A percentile compares a stretch with the other conserved stretches of the same genome.
phyloP scores from a whole-genome alignment of 2,113 vertebrate genomes.

The Stercorarius parasiticus region DNA sequence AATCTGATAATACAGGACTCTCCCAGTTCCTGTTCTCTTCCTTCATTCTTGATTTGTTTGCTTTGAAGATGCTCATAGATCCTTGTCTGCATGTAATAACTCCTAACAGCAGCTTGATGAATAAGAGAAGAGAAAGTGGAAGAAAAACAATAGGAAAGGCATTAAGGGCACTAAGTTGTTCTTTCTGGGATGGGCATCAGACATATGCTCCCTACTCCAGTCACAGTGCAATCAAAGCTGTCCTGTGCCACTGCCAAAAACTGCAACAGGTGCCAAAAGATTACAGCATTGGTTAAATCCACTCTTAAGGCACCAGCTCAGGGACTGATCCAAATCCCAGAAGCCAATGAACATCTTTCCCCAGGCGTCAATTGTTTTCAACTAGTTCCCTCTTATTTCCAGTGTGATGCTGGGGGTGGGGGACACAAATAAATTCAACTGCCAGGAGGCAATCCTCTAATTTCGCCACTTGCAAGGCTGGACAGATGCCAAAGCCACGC shows the following conservation, averaged over 20 bases:
- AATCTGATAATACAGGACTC: neutral
- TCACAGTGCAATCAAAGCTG: slow-evolving; percentile 17
- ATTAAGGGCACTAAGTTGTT: neutral
- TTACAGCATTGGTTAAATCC: slow-evolving; percentile 29
- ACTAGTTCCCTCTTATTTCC: neutral
- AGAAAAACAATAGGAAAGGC: neutral
- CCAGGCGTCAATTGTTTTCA: neutral
- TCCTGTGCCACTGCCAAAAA: slow-evolving; percentile 48
- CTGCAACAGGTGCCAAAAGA: slow-evolving; percentile 50
- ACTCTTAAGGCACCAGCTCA: slow-evolving; percentile 9
- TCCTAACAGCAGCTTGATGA: neutral
- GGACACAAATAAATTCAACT: neutral
- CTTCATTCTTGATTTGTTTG: neutral
- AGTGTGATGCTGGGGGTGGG: neutral
- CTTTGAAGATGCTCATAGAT: neutral
- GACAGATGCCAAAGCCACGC: neutral
- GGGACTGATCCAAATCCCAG: slow-evolving; percentile 10
- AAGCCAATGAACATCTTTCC: slow-evolving; percentile 11
- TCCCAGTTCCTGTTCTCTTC: neutral
- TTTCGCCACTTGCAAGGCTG: neutral
- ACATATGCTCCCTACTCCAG: neutral
- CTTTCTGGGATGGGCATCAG: neutral
- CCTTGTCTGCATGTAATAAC: neutral
- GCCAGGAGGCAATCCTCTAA: neutral
- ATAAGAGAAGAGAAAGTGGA: neutral